Percentiles rank a stretch among this genome's conserved stretches.
Conservation (phyloP, 53 echinoderm and acorn worm species). For the Zoroaster sp. region DNA sequence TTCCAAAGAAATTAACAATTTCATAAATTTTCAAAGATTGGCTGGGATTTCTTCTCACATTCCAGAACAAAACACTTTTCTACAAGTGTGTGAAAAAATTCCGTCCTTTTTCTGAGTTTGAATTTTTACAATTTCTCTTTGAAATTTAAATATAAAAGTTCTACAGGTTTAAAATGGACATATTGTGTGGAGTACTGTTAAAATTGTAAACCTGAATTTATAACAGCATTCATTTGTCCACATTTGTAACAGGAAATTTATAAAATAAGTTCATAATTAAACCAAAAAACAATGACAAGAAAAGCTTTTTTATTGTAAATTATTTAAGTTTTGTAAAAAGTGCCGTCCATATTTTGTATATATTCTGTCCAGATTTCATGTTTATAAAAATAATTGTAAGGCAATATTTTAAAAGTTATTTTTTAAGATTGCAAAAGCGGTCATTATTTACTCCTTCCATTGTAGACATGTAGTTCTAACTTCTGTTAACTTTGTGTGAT, state of each 20-base stretch:
- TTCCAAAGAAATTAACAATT: too few species aligned
- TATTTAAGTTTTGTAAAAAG: not conserved
- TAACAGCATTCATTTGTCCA: too few species aligned
- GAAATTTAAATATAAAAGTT: too few species aligned
- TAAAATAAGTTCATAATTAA: not conserved
- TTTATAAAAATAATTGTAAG: too few species aligned
- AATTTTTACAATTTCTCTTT: not conserved
- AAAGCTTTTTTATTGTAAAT: not conserved
- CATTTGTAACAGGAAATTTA: not conserved
- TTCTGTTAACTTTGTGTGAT: not conserved
- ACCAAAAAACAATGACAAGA: too few species aligned
- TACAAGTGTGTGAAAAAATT: slow-evolving; percentile 23
- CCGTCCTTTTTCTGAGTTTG: not conserved
- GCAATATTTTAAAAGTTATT: not conserved
- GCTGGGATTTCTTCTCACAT: too few species aligned
- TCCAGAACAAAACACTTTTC: too few species aligned
- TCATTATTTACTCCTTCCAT: not conserved
- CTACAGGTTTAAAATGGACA: too few species aligned
- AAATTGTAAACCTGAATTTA: too few species aligned
- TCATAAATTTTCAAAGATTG: too few species aligned
- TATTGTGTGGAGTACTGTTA: too few species aligned
- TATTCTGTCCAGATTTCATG: not conserved
- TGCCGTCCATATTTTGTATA: not conserved
- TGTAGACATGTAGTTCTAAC: not conserved
- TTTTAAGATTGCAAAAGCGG: not conserved